phyloP scores from a whole-genome alignment of 2,888 invertebrate species.

The Chironomus tentans region DNA sequence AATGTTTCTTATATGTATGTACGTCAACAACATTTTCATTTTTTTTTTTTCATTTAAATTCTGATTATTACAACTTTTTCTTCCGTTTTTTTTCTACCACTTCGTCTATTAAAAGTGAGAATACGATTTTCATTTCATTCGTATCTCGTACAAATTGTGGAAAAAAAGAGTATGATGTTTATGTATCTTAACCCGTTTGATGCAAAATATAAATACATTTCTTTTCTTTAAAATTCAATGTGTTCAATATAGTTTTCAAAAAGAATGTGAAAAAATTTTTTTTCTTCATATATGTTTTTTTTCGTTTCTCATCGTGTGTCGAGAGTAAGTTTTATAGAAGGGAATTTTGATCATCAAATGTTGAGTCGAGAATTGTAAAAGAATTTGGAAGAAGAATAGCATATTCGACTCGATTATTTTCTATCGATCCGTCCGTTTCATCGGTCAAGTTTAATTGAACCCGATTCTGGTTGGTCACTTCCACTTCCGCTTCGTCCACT shows the following conservation, averaged over 20 bases:
- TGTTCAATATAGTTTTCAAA: not conserved
- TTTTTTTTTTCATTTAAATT: too few relatives aligned
- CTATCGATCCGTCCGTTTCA: slow-evolving; percentile 24
- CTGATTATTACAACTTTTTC: too few relatives aligned
- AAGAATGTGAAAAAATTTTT: not conserved
- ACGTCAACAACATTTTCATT: too few relatives aligned
- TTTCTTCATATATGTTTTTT: too few relatives aligned
- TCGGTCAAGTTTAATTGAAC: slow-evolving; percentile 11
- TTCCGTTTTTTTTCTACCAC: too few relatives aligned
- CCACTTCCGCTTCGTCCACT: not conserved
- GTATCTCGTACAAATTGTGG: not conserved
- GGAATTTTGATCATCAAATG: slow-evolving; percentile 20
- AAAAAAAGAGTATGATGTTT: not conserved
- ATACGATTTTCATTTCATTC: not conserved
- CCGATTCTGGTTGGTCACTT: not conserved
- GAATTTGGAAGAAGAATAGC: slow-evolving; percentile 28
- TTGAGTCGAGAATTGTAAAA: slow-evolving; percentile 29
- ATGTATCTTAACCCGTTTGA: not conserved
- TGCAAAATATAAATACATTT: not conserved
- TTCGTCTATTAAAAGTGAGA: not conserved
- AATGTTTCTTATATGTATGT: too few relatives aligned
- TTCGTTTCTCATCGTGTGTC: not conserved
- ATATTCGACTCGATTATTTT: slow-evolving; percentile 28
- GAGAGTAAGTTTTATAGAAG: slow-evolving; percentile 2
- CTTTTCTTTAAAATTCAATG: not conserved